Percentiles rank a stretch among this genome's conserved stretches.
Evolutionary conservation across 2,113 vertebrate species (phyloP).

Genomic region (Serinus canaria): DNA sequence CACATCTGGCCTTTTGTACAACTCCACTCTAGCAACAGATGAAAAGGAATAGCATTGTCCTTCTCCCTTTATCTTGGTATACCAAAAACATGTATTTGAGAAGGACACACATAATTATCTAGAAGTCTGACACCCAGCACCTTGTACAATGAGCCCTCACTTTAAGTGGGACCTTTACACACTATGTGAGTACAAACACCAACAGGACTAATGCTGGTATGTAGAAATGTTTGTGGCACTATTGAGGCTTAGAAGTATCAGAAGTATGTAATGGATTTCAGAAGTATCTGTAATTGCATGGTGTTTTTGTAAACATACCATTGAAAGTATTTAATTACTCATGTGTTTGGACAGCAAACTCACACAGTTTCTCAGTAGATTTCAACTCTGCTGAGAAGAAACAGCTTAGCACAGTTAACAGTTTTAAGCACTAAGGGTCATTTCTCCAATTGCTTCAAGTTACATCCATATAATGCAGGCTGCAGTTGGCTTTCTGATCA

Average conservation of each 20-base stretch:
- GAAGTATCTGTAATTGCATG: background rate
- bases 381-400: background rate
- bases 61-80: background rate
- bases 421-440: background rate
- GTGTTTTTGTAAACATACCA: background rate
- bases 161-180: background rate
- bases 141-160: background rate
- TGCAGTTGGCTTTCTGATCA: background rate
- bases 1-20: background rate
- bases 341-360: background rate
- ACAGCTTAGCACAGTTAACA: background rate
- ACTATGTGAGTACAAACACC: background rate
- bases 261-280: background rate
- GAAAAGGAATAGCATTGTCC: background rate
- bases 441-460: background rate
- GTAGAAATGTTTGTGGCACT: background rate
- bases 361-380: background rate
- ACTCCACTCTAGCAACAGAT: background rate
- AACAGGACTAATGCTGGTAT: background rate
- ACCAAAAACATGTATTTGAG: background rate
- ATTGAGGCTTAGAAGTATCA: background rate
- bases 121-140: background rate
- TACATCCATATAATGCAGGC: background rate
- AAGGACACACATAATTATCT: background rate
- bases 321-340: background rate